Percentiles rank a stretch among this genome's conserved stretches.
phyloP scores from a whole-genome alignment of 2,113 vertebrate species.

The Hyperoodon ampullatus region DNA sequence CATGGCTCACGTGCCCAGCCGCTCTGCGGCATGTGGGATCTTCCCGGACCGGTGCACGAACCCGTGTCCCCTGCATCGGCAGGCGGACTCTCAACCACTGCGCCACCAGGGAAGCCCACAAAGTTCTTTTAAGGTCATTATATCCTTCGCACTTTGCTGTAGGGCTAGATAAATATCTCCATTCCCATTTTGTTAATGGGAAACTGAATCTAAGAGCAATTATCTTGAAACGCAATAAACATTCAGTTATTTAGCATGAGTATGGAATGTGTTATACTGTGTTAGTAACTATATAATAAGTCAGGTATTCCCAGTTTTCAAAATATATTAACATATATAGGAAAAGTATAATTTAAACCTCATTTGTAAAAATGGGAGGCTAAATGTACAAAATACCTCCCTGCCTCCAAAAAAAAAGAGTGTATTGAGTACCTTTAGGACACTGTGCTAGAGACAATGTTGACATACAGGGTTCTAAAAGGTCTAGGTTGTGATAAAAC shows the following conservation, averaged over 20 bases:
- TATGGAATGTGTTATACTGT: background rate
- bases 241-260: background rate
- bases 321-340: background rate
- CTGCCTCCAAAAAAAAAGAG: fast-evolving
- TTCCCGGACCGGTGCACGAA: too few species aligned
- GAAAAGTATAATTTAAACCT: background rate
- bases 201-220: background rate
- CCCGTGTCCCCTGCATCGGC: too few species aligned
- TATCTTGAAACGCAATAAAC: background rate
- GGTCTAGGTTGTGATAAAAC: background rate
- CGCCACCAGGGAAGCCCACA: background rate
- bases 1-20: too few species aligned
- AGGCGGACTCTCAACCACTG: too few species aligned
- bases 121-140: background rate
- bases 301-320: background rate
- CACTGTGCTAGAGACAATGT: background rate
- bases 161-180: background rate
- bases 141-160: background rate
- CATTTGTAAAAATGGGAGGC: background rate
- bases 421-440: background rate
- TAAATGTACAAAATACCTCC: background rate
- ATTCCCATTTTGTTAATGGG: background rate
- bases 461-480: background rate
- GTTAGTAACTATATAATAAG: background rate
- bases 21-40: too few species aligned